These are phyloP conservation scores for Athene cunicularia DNA, from an alignment of 2,113 vertebrate species.

Conservation along the genomic window DNA sequence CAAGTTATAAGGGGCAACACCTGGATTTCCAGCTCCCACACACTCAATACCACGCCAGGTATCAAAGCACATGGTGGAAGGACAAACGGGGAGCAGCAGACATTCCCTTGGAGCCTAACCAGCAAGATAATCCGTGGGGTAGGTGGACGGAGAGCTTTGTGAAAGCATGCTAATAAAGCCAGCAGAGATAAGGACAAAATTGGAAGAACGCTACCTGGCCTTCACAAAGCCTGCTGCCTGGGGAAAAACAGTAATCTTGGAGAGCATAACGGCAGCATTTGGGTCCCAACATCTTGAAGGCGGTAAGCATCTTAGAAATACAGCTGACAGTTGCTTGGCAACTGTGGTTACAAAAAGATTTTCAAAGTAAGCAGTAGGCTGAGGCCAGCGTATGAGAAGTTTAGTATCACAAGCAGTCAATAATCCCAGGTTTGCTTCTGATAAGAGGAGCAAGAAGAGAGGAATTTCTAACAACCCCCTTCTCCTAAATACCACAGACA, in stretches of 20 bases:
- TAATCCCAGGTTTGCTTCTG: not conserved
- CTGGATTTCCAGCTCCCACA: not conserved
- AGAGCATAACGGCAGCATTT: not conserved
- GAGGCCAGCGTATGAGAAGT: not conserved
- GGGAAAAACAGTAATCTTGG: not conserved
- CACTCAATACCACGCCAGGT: not conserved
- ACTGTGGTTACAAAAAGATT: not conserved
- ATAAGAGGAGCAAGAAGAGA: not conserved
- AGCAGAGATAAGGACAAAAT: not conserved
- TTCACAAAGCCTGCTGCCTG: not conserved
- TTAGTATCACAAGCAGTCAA: slow-evolving; percentile 11
- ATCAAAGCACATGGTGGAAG: not conserved
- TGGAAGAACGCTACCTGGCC: not conserved
- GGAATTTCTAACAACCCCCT: not conserved
- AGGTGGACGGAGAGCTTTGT: not conserved
- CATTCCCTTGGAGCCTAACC: rapidly evolving
- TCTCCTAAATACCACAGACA: rapidly evolving
- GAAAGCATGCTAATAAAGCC: not conserved
- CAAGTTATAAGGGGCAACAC: not conserved
- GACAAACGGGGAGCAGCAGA: not conserved
- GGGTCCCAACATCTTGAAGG: not conserved
- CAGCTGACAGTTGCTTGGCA: slow-evolving; percentile 63
- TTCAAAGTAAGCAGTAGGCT: slow-evolving; percentile 37
- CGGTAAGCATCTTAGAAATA: not conserved
- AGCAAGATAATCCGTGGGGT: not conserved